Conservation (phyloP, 2,888 invertebrate species). For the Nineta flava region DNA sequence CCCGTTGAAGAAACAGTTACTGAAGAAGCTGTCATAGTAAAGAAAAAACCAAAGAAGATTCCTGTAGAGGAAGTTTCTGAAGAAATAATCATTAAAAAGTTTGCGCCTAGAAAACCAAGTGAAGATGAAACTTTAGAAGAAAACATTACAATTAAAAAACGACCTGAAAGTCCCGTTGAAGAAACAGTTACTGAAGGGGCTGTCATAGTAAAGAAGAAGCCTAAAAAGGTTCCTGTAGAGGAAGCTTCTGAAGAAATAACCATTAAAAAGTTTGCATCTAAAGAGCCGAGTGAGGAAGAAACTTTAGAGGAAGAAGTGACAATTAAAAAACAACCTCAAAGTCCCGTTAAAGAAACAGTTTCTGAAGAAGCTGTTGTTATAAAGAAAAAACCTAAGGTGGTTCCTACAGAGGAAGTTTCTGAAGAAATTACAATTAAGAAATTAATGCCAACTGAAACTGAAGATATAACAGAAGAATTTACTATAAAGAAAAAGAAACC, state of each 20-base stretch:
- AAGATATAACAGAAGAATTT: slow-evolving; percentile 31
- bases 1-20: slow-evolving; percentile 25
- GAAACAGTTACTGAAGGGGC: slow-evolving; percentile 20
- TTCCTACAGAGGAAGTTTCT: slow-evolving; percentile 16
- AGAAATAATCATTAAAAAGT: slow-evolving; percentile 25
- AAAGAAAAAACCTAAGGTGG: slow-evolving; percentile 11
- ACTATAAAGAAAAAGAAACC: slow-evolving; percentile 34
- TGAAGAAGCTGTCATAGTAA: slow-evolving; percentile 12
- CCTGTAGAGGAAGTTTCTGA: slow-evolving; percentile 26
- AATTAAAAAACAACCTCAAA: slow-evolving; percentile 12
- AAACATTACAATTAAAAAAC: slow-evolving; percentile 14
- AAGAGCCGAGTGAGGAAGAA: slow-evolving; percentile 18
- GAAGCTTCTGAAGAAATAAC: slow-evolving; percentile 20
- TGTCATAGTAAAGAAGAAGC: slow-evolving; percentile 13
- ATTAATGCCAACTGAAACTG: slow-evolving; percentile 12
- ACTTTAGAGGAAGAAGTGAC: slow-evolving; percentile 9
- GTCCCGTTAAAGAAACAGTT: slow-evolving; percentile 16
- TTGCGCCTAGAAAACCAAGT: slow-evolving; percentile 21
- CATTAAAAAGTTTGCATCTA: slow-evolving; percentile 17
- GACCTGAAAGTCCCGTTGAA: slow-evolving; percentile 24
- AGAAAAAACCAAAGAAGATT: slow-evolving; percentile 16
- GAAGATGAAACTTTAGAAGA: slow-evolving; percentile 26
- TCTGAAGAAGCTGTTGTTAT: slow-evolving; percentile 12
- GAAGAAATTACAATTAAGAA: slow-evolving; percentile 21
- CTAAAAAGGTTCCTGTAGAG: slow-evolving; percentile 14